phyloP scores from a whole-genome alignment of 2,113 vertebrate species.

The Rhinopomastus cyanomelas region DNA sequence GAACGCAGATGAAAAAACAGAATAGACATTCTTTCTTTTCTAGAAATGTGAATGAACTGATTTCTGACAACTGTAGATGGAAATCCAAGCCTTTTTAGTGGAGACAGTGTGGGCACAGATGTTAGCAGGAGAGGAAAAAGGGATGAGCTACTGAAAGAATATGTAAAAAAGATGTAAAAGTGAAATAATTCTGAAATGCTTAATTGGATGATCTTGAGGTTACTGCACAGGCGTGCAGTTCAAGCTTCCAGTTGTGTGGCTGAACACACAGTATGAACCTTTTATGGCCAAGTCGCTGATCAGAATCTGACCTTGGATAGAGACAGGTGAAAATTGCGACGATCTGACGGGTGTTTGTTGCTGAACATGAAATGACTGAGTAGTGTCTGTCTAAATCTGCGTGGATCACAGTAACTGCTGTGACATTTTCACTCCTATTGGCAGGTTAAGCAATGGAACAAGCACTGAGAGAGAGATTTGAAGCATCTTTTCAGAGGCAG shows the following conservation, averaged over 20 bases:
- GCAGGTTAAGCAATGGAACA: constrained; percentile 10
- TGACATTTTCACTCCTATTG: constrained; percentile 22
- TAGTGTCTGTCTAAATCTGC: neutral
- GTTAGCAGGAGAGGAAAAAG: neutral
- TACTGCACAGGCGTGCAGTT: neutral
- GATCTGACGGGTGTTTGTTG: constrained; percentile 10
- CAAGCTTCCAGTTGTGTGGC: neutral
- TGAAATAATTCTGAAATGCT: constrained; percentile 26
- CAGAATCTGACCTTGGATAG: constrained; percentile 14
- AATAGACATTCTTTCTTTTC: neutral
- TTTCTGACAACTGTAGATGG: constrained; percentile 25
- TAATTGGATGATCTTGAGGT: constrained; percentile 1
- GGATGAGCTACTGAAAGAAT: neutral
- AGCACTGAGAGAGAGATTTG: neutral
- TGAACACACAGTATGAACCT: neutral
- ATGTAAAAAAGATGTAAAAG: constrained; percentile 25
- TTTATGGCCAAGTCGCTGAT: neutral
- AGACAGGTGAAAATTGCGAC: neutral
- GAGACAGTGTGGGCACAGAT: neutral
- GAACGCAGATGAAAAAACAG: neutral
- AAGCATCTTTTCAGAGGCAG: neutral
- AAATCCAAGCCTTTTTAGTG: constrained; percentile 23
- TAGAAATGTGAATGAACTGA: constrained; percentile 21
- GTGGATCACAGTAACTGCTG: neutral
- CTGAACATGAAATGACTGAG: neutral